Evolutionary conservation across 2,797 vertebrate genomes (phyloP).

Genomic region (Brachyalestes nurse): DNA sequence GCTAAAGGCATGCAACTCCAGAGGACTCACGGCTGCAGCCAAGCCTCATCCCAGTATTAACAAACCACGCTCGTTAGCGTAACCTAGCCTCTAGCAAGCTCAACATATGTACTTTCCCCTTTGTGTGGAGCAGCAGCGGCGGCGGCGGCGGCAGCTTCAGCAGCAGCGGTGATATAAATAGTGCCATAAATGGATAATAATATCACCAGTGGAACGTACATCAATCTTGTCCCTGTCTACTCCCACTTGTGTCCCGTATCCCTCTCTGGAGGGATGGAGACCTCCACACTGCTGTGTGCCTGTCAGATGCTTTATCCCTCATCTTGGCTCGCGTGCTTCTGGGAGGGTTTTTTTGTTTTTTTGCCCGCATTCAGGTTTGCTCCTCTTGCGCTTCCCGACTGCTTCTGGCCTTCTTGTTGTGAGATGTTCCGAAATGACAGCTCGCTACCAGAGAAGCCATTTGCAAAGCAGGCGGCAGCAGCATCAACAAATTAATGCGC

Average conservation of each 20-base stretch:
- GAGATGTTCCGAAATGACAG: background rate
- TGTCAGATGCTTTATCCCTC: constrained; percentile 6
- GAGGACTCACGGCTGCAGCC: constrained; percentile 15
- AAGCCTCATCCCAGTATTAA: constrained; percentile 49
- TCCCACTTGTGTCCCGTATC: constrained; percentile 18
- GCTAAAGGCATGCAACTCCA: constrained; percentile 3
- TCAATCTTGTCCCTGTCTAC: constrained; percentile 28
- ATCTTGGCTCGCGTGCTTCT: constrained; percentile 8
- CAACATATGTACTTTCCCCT: constrained; percentile 47
- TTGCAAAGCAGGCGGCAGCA: constrained; percentile 2
- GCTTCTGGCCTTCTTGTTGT: background rate
- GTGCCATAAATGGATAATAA: constrained; percentile 56
- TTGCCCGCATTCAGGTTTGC: background rate
- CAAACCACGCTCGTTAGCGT: constrained; percentile 48
- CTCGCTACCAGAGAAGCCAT: background rate
- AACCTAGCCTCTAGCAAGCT: constrained; percentile 50
- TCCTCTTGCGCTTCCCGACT: background rate
- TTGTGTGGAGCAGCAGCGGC: constrained; percentile 39
- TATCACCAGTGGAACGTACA: constrained; percentile 50
- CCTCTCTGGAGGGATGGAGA: constrained; percentile 33
- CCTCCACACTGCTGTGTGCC: constrained; percentile 23
- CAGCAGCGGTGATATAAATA: constrained; percentile 56
- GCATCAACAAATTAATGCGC: background rate
- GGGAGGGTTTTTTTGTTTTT: background rate
- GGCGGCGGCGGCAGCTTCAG: too few species aligned